Evolutionary conservation across 2,113 vertebrate species (phyloP).

Genomic region (Notarius lentiginosus): DNA sequence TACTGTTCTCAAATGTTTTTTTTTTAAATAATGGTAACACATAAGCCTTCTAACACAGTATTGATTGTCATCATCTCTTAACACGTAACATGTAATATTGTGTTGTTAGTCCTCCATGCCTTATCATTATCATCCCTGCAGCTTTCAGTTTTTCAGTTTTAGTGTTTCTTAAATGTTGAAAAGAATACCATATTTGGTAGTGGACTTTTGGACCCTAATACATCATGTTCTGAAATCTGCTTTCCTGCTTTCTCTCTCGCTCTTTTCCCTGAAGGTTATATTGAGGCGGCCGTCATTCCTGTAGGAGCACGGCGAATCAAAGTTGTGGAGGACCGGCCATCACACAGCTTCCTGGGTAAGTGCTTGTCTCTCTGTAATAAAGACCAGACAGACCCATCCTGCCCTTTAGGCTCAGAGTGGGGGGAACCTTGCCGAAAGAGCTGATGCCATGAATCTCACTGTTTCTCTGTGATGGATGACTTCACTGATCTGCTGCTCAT

Average conservation of each 20-base stretch:
- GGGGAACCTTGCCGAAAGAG: background rate
- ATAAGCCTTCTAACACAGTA: background rate
- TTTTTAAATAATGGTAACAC: background rate
- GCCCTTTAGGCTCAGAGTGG: background rate
- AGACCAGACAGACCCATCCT: background rate
- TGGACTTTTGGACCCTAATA: slow-evolving; percentile 15
- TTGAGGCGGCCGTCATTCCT: slow-evolving; percentile 91
- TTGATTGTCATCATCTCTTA: background rate
- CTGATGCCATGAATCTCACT: background rate
- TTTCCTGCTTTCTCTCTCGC: slow-evolving; percentile 42
- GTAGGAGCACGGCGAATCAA: slow-evolving; percentile 90
- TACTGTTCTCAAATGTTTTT: background rate
- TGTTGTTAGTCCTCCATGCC: background rate
- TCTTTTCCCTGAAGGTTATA: slow-evolving; percentile 79
- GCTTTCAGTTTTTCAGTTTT: background rate
- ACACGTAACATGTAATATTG: background rate
- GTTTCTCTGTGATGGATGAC: slow-evolving; percentile 15
- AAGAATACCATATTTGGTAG: background rate
- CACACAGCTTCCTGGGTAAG: slow-evolving; percentile 97
- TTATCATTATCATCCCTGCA: background rate
- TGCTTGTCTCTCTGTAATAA: slow-evolving; percentile 33
- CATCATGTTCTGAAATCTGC: background rate
- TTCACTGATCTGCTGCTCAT: background rate
- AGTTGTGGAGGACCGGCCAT: slow-evolving; percentile 93
- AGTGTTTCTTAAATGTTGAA: background rate